phyloP scores from a whole-genome alignment of 2,797 vertebrate genomes.

The Cetoscarus ocellatus region DNA sequence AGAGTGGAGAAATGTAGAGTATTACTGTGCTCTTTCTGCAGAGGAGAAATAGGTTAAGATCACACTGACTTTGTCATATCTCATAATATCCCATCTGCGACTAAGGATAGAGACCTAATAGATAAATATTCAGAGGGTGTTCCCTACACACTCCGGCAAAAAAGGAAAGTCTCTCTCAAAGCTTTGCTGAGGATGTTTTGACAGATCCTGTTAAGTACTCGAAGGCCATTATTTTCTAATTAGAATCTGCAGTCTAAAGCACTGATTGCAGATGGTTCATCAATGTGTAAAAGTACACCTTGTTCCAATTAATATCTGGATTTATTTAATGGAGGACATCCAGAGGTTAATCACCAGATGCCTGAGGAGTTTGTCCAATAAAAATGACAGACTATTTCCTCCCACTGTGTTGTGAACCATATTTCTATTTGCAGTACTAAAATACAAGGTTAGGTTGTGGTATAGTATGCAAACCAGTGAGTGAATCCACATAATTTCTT shows the following conservation, averaged over 20 bases:
- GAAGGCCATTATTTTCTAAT: conserved; percentile 63
- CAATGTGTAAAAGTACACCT: conserved; percentile 61
- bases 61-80: conserved; percentile 1
- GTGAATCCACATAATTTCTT: conserved; percentile 1
- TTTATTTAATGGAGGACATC: conserved; percentile 74
- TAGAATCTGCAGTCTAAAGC: conserved; percentile 58
- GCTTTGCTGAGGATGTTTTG: conserved; percentile 23
- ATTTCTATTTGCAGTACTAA: conserved; percentile 22
- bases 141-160: conserved; percentile 5
- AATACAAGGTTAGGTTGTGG: conserved; percentile 1
- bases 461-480: conserved; percentile 13
- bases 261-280: conserved; percentile 54
- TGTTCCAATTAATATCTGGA: conserved; percentile 70
- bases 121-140: not conserved
- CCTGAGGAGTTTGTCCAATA: conserved; percentile 61
- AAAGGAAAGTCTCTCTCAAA: conserved; percentile 13
- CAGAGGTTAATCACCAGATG: conserved; percentile 73
- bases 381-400: conserved; percentile 46
- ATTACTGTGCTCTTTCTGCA: not conserved
- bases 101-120: not conserved
- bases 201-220: conserved; percentile 34
- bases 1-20: not conserved
- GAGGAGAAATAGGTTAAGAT: conserved; percentile 16
- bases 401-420: not conserved
- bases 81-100: conserved; percentile 8